phyloP scores from a whole-genome alignment of 2,888 invertebrate species.

The Caenorhabditis panamensis region DNA sequence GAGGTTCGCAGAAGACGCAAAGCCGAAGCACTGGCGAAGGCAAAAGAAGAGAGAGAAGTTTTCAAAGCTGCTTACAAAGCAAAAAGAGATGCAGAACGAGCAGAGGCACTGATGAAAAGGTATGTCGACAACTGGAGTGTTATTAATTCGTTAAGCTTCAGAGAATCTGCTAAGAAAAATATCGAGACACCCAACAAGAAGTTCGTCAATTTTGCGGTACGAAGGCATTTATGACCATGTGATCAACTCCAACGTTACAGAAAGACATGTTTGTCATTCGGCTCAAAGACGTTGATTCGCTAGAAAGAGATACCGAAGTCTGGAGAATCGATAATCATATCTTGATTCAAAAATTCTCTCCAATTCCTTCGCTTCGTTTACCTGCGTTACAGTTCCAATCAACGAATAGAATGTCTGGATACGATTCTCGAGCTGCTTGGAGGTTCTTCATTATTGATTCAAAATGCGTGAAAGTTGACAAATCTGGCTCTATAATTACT shows the following conservation, averaged over 20 bases:
- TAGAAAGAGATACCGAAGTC: slow-evolving; percentile 55
- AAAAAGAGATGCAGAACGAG: slow-evolving; percentile 4
- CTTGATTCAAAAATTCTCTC: slow-evolving; percentile 60
- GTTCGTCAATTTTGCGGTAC: slow-evolving; percentile 35
- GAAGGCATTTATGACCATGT: not conserved
- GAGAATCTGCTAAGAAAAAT: slow-evolving; percentile 3
- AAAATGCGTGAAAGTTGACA: slow-evolving; percentile 39
- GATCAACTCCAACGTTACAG: slow-evolving; percentile 18
- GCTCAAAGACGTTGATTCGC: slow-evolving; percentile 55
- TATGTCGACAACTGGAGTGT: not conserved
- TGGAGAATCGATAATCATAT: slow-evolving; percentile 64
- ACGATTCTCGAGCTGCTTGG: slow-evolving; percentile 56
- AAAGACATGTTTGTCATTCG: slow-evolving; percentile 61
- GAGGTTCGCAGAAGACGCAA: slow-evolving; percentile 9
- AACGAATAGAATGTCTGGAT: slow-evolving; percentile 53
- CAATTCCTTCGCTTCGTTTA: slow-evolving; percentile 47
- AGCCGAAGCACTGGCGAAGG: slow-evolving; percentile 16
- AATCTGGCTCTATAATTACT: slow-evolving; percentile 42
- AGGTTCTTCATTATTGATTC: slow-evolving; percentile 51
- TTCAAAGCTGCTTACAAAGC: slow-evolving; percentile 10
- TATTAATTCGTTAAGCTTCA: not conserved
- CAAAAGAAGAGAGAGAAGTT: slow-evolving; percentile 26
- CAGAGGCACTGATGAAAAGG: slow-evolving; percentile 1
- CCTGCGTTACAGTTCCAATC: slow-evolving; percentile 59
- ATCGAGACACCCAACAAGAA: slow-evolving; percentile 1